These are phyloP conservation scores for Meloidogyne hapla DNA, from an alignment of 1,140 invertebrate genomes.

Conservation along the genomic window DNA sequence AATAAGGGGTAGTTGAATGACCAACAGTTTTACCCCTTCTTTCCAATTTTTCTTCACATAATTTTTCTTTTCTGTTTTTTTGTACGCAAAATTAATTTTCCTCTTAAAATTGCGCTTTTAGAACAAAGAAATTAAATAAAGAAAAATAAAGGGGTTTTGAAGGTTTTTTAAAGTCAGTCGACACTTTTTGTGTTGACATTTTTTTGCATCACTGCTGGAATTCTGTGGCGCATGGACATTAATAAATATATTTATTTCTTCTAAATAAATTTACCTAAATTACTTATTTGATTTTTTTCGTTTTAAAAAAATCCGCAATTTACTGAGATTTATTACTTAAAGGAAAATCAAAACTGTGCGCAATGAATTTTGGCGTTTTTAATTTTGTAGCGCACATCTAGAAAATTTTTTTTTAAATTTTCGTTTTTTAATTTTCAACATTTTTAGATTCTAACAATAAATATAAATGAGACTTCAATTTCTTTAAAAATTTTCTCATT, in stretches of 20 bases:
- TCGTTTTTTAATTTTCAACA: no score
- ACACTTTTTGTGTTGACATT: not conserved
- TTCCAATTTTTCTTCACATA: not conserved
- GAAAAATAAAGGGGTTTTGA: not conserved
- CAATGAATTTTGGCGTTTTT: no score
- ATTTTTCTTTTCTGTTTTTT: not conserved
- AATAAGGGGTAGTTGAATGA: no score
- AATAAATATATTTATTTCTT: no score
- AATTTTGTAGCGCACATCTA: no score
- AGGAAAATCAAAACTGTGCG: no score
- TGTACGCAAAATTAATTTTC: conserved; percentile 6
- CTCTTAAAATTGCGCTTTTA: not conserved
- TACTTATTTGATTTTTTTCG: not conserved
- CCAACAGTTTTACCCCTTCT: not conserved
- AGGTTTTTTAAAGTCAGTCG: conserved; percentile 2
- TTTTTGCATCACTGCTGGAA: not conserved
- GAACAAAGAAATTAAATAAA: conserved; percentile 2
- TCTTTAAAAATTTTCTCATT: no score
- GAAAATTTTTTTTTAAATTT: no score
- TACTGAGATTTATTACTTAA: not conserved
- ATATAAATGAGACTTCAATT: no score
- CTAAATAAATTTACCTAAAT: conserved; percentile 3
- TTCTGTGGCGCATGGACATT: not conserved
- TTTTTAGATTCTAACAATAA: no score
- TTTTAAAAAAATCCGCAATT: not conserved